Evolutionary conservation across 2,113 vertebrate species (phyloP).

Genomic region (Rhodinocichla rosea): DNA sequence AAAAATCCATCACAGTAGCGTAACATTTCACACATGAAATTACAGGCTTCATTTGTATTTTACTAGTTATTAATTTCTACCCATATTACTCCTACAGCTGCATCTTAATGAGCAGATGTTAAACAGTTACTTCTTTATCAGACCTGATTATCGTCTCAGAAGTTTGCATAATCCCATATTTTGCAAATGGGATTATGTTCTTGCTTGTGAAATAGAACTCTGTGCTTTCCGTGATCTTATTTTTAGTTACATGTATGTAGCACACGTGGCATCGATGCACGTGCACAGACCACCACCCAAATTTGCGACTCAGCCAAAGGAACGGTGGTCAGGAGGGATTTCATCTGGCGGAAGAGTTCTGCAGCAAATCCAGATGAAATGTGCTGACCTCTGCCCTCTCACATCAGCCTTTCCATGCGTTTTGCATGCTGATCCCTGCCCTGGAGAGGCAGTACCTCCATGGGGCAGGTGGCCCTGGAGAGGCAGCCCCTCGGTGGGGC

Average conservation of each 20-base stretch:
- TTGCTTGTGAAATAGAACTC: neutral
- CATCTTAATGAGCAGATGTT: conserved; percentile 45
- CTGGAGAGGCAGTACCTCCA: conserved; percentile 62
- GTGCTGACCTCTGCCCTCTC: conserved; percentile 2
- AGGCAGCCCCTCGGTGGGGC: too few species aligned
- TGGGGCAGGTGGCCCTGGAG: too few species aligned
- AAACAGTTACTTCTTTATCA: neutral
- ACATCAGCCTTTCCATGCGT: conserved; percentile 24
- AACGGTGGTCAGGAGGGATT: neutral
- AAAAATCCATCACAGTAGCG: neutral
- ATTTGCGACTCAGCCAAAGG: neutral
- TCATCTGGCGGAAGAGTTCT: conserved; percentile 36
- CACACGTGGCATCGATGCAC: rapidly evolving
- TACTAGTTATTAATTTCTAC: conserved; percentile 45
- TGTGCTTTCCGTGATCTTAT: neutral
- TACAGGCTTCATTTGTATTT: conserved; percentile 24
- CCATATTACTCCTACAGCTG: neutral
- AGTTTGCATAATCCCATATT: too few species aligned
- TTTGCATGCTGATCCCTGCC: conserved; percentile 61
- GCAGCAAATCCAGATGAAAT: conserved; percentile 18
- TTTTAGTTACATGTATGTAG: neutral
- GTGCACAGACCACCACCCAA: rapidly evolving
- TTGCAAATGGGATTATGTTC: neutral
- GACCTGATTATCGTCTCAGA: neutral
- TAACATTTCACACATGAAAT: conserved; percentile 16